A percentile compares a stretch with the other conserved stretches of the same genome.
phyloP scores from a whole-genome alignment of 2,113 vertebrate genomes.

The Lamprologus lemairii region DNA sequence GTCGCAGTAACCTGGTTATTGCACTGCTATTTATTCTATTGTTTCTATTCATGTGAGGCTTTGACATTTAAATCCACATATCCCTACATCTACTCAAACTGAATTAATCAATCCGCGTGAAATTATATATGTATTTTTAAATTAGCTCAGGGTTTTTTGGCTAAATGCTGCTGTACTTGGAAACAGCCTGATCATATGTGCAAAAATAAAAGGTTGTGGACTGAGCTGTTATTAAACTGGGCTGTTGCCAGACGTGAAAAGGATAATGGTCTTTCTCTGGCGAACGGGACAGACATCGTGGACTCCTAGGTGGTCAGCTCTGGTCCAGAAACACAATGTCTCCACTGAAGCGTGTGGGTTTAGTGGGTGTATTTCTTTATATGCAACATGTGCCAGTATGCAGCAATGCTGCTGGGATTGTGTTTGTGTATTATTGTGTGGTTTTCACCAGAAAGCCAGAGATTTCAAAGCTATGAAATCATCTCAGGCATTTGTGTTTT shows the following conservation, averaged over 20 bases:
- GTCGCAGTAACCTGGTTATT: background rate
- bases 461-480: slow-evolving; percentile 60
- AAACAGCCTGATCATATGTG: background rate
- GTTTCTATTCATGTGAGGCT: background rate
- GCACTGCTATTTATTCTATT: background rate
- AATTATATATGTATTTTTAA: background rate
- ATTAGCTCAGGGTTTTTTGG: background rate
- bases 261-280: slow-evolving; percentile 17
- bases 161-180: background rate
- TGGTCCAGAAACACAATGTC: slow-evolving; percentile 16
- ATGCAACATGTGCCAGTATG: background rate
- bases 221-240: background rate
- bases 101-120: background rate
- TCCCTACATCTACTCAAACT: background rate
- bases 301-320: slow-evolving; percentile 31
- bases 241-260: background rate
- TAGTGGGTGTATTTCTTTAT: background rate
- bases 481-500: slow-evolving; percentile 56
- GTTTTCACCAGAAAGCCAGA: slow-evolving; percentile 40
- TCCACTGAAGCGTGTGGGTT: background rate
- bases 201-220: background rate
- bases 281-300: slow-evolving; percentile 11
- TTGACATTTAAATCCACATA: background rate
- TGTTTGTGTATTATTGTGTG: slow-evolving; percentile 18
- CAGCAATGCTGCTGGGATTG: background rate